phyloP scores from a whole-genome alignment of 2,797 vertebrate genomes.

The Allobates femoralis region DNA sequence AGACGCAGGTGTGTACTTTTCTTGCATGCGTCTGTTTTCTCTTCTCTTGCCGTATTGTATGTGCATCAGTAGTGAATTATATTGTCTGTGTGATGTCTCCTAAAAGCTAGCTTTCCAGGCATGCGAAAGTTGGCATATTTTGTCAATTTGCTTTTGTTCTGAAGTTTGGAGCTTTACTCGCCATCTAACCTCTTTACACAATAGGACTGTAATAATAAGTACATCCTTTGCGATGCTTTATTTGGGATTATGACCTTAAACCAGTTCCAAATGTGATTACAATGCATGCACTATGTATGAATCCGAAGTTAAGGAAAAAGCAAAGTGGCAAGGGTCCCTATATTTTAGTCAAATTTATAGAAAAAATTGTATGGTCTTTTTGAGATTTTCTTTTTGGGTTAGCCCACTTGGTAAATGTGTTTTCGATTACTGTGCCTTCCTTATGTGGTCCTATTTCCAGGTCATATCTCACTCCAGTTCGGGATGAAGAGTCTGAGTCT shows the following conservation, averaged over 20 bases:
- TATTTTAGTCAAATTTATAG: no score
- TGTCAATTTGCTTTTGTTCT: not conserved
- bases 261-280: not conserved
- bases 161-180: not conserved
- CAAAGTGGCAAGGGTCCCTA: not conserved
- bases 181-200: not conserved
- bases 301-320: not conserved
- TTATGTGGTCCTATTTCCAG: slow-evolving; percentile 68
- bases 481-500: slow-evolving; percentile 97
- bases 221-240: not conserved
- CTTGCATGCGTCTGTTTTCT: slow-evolving; percentile 62
- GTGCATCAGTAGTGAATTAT: not conserved
- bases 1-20: slow-evolving; percentile 92
- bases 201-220: not conserved
- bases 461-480: slow-evolving; percentile 97
- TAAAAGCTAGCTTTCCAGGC: not conserved
- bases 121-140: not conserved
- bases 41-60: not conserved
- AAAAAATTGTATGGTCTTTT: no score
- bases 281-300: not conserved
- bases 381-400: not conserved
- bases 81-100: not conserved
- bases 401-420: no score
- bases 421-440: not conserved
- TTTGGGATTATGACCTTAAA: not conserved